A percentile compares a stretch with the other conserved stretches of the same genome.
phyloP scores from a whole-genome alignment of 1,140 invertebrate species.

The Babylonia areolata region DNA sequence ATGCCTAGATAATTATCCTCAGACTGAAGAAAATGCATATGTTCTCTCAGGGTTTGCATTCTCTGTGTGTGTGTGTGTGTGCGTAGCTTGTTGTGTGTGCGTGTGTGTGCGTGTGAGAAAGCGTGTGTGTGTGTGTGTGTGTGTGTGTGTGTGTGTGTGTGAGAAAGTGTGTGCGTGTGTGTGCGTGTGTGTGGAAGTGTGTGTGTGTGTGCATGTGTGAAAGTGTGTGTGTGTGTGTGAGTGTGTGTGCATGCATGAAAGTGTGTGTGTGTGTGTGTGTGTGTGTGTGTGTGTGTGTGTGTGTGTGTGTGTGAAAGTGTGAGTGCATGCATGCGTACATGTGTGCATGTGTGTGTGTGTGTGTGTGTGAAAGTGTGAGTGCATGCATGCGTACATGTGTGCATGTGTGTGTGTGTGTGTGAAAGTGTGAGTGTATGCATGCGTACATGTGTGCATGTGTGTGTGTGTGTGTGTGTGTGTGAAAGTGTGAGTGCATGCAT shows the following conservation, averaged over 20 bases:
- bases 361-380: too few species aligned
- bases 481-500: neutral
- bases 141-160: constrained; percentile 31
- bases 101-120: too few species aligned
- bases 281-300: neutral
- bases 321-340: neutral
- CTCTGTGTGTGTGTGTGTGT: too few species aligned
- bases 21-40: too few species aligned
- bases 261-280: neutral
- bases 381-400: too few species aligned
- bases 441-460: neutral
- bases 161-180: neutral
- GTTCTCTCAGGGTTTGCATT: too few species aligned
- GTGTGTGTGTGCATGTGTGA: neutral
- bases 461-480: neutral
- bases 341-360: too few species aligned
- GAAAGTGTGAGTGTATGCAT: neutral
- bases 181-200: neutral
- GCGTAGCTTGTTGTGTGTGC: too few species aligned
- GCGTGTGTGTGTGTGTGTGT: constrained; percentile 32
- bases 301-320: neutral
- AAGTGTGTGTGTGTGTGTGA: neutral
- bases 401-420: too few species aligned
- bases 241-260: neutral
- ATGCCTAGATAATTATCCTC: too few species aligned